These are phyloP conservation scores for Sinocyclocheilus anophthalmus DNA, from an alignment of 2,113 vertebrate genomes.

Conservation along the genomic window DNA sequence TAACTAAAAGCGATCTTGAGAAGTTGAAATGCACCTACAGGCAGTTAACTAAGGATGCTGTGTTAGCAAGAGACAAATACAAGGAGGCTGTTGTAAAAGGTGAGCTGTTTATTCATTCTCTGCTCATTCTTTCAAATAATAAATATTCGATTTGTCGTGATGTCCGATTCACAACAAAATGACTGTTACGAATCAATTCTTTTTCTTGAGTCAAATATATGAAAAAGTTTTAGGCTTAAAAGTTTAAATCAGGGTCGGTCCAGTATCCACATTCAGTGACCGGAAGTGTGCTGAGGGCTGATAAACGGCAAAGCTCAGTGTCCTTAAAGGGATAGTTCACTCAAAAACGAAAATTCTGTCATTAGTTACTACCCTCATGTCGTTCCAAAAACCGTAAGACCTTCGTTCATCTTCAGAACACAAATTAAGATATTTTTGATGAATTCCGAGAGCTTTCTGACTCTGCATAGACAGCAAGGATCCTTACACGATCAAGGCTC, in stretches of 20 bases:
- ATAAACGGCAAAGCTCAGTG: not conserved
- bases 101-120: constrained; percentile 60
- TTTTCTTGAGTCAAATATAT: not conserved
- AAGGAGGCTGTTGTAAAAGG: constrained; percentile 93
- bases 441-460: too few relatives aligned
- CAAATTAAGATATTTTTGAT: too few relatives aligned
- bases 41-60: constrained; percentile 92
- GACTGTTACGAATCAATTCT: not conserved
- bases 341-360: too few relatives aligned
- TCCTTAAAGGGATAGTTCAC: not conserved
- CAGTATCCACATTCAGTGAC: not conserved
- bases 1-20: constrained; percentile 92
- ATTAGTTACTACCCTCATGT: too few relatives aligned
- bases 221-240: not conserved
- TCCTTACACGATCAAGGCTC: too few relatives aligned
- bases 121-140: not conserved
- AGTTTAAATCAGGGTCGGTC: not conserved
- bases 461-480: too few relatives aligned
- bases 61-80: constrained; percentile 92
- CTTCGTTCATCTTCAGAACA: too few relatives aligned
- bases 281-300: not conserved
- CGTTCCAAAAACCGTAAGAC: too few relatives aligned
- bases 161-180: not conserved
- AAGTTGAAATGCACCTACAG: constrained; percentile 92
- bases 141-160: not conserved